Conservation (phyloP, 2,797 vertebrate species). For the Sebastes minor region DNA sequence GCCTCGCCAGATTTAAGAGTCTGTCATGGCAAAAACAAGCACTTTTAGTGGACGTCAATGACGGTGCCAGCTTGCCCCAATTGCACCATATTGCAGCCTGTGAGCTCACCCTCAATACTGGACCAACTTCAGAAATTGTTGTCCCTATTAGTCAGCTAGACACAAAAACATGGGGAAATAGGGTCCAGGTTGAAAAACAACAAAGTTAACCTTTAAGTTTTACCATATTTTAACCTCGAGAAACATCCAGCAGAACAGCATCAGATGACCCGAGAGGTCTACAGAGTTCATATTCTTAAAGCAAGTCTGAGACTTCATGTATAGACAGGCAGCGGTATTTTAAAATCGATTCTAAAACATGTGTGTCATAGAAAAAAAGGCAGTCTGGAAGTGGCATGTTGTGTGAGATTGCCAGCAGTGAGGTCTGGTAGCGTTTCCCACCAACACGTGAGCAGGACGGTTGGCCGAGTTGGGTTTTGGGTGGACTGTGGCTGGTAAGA, state of each 20-base stretch:
- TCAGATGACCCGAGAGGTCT: background rate
- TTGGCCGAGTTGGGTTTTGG: conserved; percentile 6
- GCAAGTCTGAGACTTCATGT: background rate
- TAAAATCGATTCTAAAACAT: conserved; percentile 12
- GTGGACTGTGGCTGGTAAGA: conserved; percentile 23
- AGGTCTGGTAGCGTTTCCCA: conserved; percentile 27
- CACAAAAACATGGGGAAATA: background rate
- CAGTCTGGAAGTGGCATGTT: conserved; percentile 21
- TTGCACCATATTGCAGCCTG: background rate
- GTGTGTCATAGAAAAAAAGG: background rate
- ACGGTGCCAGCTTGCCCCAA: background rate
- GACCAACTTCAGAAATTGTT: background rate
- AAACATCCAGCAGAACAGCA: background rate
- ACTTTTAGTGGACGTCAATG: background rate
- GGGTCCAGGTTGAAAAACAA: background rate
- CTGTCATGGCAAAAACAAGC: background rate
- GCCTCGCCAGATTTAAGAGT: background rate
- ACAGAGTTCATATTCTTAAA: conserved; percentile 7
- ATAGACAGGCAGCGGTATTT: background rate
- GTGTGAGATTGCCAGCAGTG: conserved; percentile 22
- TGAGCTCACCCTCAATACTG: background rate
- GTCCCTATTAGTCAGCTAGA: background rate
- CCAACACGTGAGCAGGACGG: conserved; percentile 34
- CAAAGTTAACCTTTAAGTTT: background rate
- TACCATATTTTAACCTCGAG: background rate